Percentiles rank a stretch among this genome's conserved stretches.
Conservation (phyloP, 2,113 vertebrate genomes). For the Phyllostomus discolor region DNA sequence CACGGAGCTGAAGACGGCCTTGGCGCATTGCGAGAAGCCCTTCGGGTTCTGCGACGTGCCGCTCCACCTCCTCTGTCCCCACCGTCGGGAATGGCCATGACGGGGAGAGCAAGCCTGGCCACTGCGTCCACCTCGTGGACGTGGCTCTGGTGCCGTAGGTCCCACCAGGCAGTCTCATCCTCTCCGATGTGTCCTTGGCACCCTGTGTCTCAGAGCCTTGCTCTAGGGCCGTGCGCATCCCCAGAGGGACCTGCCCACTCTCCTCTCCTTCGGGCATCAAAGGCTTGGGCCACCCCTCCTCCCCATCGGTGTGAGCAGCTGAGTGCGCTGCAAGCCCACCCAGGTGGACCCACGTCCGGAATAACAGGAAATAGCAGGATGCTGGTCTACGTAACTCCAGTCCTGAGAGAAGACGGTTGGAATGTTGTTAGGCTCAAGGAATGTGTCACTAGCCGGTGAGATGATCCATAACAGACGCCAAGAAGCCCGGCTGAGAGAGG, state of each 20-base stretch:
- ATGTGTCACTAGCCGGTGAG: background rate
- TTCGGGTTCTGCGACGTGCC: background rate
- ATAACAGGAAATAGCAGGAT: background rate
- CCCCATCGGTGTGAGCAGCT: background rate
- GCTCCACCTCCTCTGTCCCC: background rate
- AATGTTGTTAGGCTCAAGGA: background rate
- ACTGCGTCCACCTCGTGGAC: background rate
- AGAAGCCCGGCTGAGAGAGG: background rate
- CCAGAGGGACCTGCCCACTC: background rate
- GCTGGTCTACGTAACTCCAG: background rate
- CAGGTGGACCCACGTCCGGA: background rate
- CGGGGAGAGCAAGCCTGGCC: background rate
- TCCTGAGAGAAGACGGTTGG: background rate
- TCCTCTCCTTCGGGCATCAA: background rate
- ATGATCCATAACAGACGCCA: background rate
- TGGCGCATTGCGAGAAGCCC: background rate
- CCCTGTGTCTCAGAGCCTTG: background rate
- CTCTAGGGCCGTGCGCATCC: background rate
- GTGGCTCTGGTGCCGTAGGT: background rate
- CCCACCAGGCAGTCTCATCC: background rate
- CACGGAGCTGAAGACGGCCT: background rate
- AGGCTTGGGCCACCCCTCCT: background rate
- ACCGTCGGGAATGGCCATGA: rapidly evolving
- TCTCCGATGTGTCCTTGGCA: background rate
- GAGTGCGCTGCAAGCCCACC: background rate